These are phyloP conservation scores for Phrynocephalus versicolor DNA, from an alignment of 2,113 vertebrate genomes.

Conservation along the genomic window DNA sequence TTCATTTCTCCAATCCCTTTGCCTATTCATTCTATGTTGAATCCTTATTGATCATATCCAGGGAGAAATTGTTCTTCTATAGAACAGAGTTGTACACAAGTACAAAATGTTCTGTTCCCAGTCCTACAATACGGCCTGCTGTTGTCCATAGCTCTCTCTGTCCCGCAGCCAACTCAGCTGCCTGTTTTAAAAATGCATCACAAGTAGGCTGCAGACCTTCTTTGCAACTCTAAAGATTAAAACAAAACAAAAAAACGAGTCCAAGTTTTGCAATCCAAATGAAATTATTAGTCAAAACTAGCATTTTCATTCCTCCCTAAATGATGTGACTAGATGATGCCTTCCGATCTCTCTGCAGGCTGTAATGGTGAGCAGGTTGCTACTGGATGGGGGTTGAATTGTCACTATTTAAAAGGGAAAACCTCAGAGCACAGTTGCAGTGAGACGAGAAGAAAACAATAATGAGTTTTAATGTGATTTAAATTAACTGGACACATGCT, in stretches of 20 bases:
- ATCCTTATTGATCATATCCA: not conserved
- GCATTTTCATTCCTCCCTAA: slow-evolving; percentile 26
- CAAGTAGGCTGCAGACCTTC: slow-evolving; percentile 2
- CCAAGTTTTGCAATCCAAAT: slow-evolving; percentile 50
- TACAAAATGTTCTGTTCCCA: not conserved
- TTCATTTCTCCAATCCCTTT: not conserved
- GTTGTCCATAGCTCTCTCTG: not conserved
- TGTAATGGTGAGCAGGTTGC: not conserved
- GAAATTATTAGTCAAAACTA: slow-evolving; percentile 44
- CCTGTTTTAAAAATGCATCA: slow-evolving; percentile 26
- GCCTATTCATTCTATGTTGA: not conserved
- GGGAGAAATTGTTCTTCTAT: not conserved
- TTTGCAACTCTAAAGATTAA: slow-evolving; percentile 50
- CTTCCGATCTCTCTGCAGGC: not conserved
- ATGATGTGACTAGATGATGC: not conserved
- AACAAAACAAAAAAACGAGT: too few species aligned
- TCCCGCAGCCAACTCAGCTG: not conserved
- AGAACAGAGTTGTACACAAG: not conserved
- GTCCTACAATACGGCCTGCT: not conserved
- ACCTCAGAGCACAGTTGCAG: slow-evolving; percentile 8
- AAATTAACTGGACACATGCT: slow-evolving; percentile 61
- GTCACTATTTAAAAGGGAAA: slow-evolving; percentile 33
- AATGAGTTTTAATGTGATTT: slow-evolving; percentile 48
- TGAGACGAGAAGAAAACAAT: slow-evolving; percentile 51
- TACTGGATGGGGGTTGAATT: not conserved